Evolutionary conservation across 2,797 vertebrate genomes (phyloP).

Genomic region (Otus scops): DNA sequence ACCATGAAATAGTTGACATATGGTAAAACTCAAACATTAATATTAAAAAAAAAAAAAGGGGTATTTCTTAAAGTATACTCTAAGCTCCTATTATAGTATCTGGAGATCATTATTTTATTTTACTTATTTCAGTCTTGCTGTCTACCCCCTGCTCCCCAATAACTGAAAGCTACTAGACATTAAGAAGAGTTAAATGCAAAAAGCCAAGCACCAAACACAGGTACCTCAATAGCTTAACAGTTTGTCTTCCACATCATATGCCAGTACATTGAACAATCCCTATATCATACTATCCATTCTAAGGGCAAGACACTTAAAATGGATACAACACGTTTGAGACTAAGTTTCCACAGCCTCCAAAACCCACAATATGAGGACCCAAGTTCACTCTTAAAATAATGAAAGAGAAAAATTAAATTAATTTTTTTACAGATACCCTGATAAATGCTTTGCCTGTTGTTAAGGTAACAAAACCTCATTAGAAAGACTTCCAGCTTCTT

Average conservation of each 20-base stretch:
- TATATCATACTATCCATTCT: neutral
- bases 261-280: neutral
- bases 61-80: neutral
- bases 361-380: neutral
- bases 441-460: neutral
- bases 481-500: neutral
- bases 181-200: neutral
- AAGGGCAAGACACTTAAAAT: neutral
- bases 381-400: neutral
- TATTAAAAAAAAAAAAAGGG: neutral
- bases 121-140: neutral
- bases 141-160: neutral
- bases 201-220: neutral
- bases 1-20: conserved; percentile 7
- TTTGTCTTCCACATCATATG: neutral
- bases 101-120: neutral
- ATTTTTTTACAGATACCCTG: neutral
- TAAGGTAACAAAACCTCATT: neutral
- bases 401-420: neutral
- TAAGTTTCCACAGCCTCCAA: neutral
- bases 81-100: neutral
- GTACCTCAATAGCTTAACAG: neutral
- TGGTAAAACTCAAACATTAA: neutral
- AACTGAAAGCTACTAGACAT: neutral
- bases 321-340: neutral